Base-by-base conservation (phyloP, 2,888 invertebrate genomes). In the Timema podura region DNA sequence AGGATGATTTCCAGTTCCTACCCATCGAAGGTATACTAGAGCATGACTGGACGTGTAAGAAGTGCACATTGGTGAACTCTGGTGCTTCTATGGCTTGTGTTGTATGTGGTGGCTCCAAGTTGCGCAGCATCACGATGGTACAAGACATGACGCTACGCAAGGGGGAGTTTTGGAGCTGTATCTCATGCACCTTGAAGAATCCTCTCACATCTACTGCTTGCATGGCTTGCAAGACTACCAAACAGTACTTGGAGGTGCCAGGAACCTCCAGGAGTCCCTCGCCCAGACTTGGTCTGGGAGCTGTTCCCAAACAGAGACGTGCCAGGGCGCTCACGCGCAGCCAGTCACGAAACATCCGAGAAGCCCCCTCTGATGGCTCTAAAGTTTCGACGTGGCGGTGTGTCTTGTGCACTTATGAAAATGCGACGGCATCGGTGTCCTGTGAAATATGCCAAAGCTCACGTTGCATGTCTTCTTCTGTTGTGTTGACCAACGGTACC, bases 41-140 rank as follows among this genome's bases (percentile, higher is more conserved):
- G 64, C 68, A 82, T 74, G 83, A 87, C 72, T 96, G 96, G 96
- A 88, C 92, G 13, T 96, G 96, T 80, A 87, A 88, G 74, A 92
- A 93, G 76, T 96, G 96, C 79, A 96, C 96, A 2, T 83, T 95
- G 71, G 86, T 93, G 45, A 96, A 96, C 81, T 87, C 89, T 16
- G 83, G 86, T 0, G 82, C 86, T 44, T 87, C 89, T 0, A 84
- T 87, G 72, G 89, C 89, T 0, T 96, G 96, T 80, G 90, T 91
- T 11, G 94, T 93, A 0, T 96, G 96, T 80, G 92, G 92, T 57
- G 92, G 92, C n/a, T 91, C 92, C 0, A 89, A 91, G 76, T 83
- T 93, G 8, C 87, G 88, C 74, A 90, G 90, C 74, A 84, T 90
- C 67, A 84, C 86, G 3, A 81, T 85, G 68, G 83, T 85, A 47